phyloP scores from a whole-genome alignment of 2,888 invertebrate species.

The Athalia cordata region DNA sequence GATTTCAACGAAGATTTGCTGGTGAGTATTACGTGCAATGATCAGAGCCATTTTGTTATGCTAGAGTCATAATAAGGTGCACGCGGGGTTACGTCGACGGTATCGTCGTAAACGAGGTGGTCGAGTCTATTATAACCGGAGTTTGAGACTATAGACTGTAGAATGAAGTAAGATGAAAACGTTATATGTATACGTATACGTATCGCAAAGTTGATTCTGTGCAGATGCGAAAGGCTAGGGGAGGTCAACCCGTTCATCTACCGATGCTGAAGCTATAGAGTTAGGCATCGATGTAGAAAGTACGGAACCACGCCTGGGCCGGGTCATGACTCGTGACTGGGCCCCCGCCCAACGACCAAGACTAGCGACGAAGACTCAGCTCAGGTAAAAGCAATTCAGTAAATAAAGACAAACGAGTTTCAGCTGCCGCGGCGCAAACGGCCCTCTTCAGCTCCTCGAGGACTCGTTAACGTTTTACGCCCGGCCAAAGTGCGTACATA shows the following conservation, averaged over 20 bases:
- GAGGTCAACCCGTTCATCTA: constrained; percentile 43
- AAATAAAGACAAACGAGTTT: constrained; percentile 42
- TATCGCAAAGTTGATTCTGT: constrained; percentile 17
- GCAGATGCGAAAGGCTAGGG: constrained; percentile 35
- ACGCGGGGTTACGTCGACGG: background rate
- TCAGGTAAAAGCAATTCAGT: constrained; percentile 30
- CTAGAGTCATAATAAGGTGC: background rate
- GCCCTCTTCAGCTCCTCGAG: constrained; percentile 17
- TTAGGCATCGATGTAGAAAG: constrained; percentile 28
- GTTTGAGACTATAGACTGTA: background rate
- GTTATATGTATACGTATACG: background rate
- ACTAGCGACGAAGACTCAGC: background rate
- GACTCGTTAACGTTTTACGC: constrained; percentile 41
- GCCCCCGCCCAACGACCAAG: background rate
- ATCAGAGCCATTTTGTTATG: constrained; percentile 28
- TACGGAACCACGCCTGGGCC: constrained; percentile 45
- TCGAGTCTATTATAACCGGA: constrained; percentile 19
- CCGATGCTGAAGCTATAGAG: background rate
- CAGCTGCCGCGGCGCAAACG: constrained; percentile 24
- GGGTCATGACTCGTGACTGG: constrained; percentile 43
- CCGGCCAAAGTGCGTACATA: constrained; percentile 36
- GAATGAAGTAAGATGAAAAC: no score
- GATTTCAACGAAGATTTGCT: no score
- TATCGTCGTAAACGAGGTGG: constrained; percentile 33
- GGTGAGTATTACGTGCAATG: background rate